Evolutionary conservation across 2,888 invertebrate genomes (phyloP).

Genomic region (Luffia ferchaultella): DNA sequence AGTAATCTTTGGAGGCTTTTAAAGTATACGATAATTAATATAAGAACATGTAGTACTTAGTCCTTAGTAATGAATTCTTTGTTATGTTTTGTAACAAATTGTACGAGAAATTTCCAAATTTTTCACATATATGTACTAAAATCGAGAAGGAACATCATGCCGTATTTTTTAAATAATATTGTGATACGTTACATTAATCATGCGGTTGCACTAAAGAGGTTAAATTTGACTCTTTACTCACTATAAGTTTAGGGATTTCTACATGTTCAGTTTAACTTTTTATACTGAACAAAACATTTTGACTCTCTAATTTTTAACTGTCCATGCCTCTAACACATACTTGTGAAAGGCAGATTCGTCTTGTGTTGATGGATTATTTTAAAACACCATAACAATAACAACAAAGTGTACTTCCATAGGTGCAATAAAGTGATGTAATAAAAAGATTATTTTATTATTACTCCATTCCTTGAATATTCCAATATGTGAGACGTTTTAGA

Average conservation of each 20-base stretch:
- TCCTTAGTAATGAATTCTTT: slow-evolving; percentile 50
- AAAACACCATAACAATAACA: slow-evolving; percentile 41
- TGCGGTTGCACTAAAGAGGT: not conserved
- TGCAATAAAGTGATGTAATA: slow-evolving; percentile 59
- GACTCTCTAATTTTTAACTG: no score
- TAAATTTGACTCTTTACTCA: no score
- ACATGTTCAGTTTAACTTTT: not conserved
- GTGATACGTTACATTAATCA: slow-evolving; percentile 19
- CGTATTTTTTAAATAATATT: slow-evolving; percentile 12
- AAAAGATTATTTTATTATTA: slow-evolving; percentile 12
- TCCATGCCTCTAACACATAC: no score
- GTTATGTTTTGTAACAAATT: slow-evolving; percentile 20
- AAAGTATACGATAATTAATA: slow-evolving; percentile 59
- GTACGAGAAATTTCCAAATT: slow-evolving; percentile 2
- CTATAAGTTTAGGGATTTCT: not conserved
- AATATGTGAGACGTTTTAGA: no score
- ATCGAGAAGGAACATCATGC: slow-evolving; percentile 9
- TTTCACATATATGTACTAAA: slow-evolving; percentile 7
- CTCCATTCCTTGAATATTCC: no score
- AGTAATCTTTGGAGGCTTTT: slow-evolving; percentile 56
- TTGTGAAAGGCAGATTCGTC: no score
- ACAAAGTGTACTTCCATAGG: slow-evolving; percentile 62
- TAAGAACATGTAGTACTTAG: slow-evolving; percentile 63
- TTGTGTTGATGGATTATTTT: no score
- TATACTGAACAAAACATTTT: no score